phyloP scores from a whole-genome alignment of 2,888 invertebrate genomes.

The Tinea trinotella region DNA sequence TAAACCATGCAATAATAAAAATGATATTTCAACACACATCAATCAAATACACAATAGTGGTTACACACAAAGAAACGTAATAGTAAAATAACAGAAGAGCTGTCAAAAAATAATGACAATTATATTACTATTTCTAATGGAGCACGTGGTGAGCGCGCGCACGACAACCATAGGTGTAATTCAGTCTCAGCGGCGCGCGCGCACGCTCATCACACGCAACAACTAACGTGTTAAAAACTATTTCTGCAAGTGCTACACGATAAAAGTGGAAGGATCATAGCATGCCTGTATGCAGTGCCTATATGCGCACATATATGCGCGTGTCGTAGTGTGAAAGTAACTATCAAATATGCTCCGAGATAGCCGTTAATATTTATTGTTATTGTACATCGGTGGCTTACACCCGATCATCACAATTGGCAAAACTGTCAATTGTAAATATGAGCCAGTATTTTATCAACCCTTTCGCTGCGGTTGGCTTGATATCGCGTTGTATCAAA shows the following conservation, averaged over 20 bases:
- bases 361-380: slow-evolving; percentile 27
- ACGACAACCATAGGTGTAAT: slow-evolving; percentile 56
- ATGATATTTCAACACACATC: slow-evolving; percentile 54
- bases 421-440: neutral
- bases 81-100: slow-evolving; percentile 59
- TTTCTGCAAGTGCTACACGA: slow-evolving; percentile 39
- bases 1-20: slow-evolving; percentile 33
- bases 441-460: too few relatives aligned
- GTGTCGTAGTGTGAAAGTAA: slow-evolving; percentile 49
- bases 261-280: slow-evolving; percentile 5
- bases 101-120: slow-evolving; percentile 57
- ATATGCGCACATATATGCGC: slow-evolving; percentile 26
- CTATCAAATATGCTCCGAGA: slow-evolving; percentile 36
- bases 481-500: too few relatives aligned
- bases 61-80: slow-evolving; percentile 41
- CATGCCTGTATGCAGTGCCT: neutral
- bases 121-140: slow-evolving; percentile 51
- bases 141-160: slow-evolving; percentile 34
- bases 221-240: slow-evolving; percentile 56
- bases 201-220: slow-evolving; percentile 36
- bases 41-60: slow-evolving; percentile 58
- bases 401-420: neutral
- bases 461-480: too few relatives aligned
- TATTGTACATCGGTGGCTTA: neutral
- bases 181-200: slow-evolving; percentile 63